Evolutionary conservation across 1,140 invertebrate genomes (phyloP).

Genomic region (Bombus superbus): DNA sequence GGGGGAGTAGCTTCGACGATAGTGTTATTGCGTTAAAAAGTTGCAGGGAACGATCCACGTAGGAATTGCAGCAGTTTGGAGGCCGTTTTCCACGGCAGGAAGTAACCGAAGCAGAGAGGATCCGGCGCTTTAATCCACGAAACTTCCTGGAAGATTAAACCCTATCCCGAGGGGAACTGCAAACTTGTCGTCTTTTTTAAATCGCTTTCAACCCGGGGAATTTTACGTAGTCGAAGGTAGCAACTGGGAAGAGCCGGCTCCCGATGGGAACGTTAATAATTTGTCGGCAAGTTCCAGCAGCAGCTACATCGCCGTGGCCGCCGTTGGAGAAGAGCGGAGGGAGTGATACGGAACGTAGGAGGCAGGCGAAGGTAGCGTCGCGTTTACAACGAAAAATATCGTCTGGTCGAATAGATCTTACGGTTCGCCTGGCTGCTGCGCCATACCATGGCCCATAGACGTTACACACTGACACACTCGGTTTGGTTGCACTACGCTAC

Average conservation of each 20-base stretch:
- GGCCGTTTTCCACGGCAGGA: not conserved
- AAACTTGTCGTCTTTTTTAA: conserved; percentile 59
- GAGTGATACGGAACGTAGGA: not conserved
- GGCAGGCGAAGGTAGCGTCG: not conserved
- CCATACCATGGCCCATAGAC: not conserved
- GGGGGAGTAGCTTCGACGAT: conserved; percentile 12
- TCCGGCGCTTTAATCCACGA: conserved; percentile 46
- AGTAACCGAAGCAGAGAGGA: not conserved
- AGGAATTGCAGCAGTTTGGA: conserved; percentile 2
- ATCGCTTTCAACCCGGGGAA: conserved; percentile 58
- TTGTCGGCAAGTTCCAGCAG: conserved; percentile 48
- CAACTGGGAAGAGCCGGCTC: not conserved
- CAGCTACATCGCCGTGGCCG: not conserved
- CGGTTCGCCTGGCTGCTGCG: not conserved
- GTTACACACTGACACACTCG: conserved; percentile 12
- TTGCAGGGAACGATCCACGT: conserved; percentile 17
- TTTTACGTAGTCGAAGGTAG: conserved; percentile 52
- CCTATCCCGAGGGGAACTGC: conserved; percentile 43
- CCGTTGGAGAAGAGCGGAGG: too few relatives aligned
- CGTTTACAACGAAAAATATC: conserved; percentile 57
- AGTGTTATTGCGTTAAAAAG: conserved; percentile 46
- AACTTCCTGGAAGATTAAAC: conserved; percentile 51
- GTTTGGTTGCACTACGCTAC: conserved; percentile 16
- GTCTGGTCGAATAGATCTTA: conserved; percentile 49
- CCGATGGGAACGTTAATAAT: conserved; percentile 66